Conservation (phyloP, 2,113 vertebrate species). For the Irena cyanogastra region DNA sequence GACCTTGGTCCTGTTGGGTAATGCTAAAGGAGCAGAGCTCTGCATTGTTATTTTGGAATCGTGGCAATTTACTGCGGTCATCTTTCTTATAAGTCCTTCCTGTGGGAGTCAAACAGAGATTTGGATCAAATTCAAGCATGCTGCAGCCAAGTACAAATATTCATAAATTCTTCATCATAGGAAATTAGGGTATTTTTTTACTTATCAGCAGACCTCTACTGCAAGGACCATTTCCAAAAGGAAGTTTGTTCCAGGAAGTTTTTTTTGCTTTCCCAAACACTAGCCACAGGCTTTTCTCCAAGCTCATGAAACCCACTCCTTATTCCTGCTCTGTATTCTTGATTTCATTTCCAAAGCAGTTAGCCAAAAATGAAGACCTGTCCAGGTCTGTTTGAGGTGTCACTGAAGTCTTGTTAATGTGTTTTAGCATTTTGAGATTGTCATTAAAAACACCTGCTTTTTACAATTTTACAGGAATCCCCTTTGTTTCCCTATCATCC, state of each 20-base stretch:
- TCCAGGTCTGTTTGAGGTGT: neutral
- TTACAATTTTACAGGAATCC: neutral
- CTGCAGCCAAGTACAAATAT: neutral
- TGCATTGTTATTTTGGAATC: neutral
- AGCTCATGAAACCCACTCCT: neutral
- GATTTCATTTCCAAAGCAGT: slow-evolving; percentile 7
- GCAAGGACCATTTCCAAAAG: neutral
- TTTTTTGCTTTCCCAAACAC: neutral
- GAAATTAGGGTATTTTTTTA: neutral
- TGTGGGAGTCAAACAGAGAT: neutral
- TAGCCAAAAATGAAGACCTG: neutral
- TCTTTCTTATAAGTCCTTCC: neutral
- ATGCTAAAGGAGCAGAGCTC: neutral
- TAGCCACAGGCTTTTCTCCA: neutral
- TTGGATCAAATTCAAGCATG: neutral
- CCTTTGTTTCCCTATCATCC: neutral
- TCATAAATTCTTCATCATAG: neutral
- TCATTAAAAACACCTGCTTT: neutral
- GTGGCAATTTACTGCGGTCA: neutral
- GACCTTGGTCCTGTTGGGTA: neutral
- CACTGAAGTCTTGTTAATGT: neutral
- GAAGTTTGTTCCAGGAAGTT: neutral
- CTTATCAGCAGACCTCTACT: neutral
- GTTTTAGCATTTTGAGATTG: neutral
- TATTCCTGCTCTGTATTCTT: neutral